Evolutionary conservation across 2,113 vertebrate species (phyloP).

Genomic region (Chionis minor): DNA sequence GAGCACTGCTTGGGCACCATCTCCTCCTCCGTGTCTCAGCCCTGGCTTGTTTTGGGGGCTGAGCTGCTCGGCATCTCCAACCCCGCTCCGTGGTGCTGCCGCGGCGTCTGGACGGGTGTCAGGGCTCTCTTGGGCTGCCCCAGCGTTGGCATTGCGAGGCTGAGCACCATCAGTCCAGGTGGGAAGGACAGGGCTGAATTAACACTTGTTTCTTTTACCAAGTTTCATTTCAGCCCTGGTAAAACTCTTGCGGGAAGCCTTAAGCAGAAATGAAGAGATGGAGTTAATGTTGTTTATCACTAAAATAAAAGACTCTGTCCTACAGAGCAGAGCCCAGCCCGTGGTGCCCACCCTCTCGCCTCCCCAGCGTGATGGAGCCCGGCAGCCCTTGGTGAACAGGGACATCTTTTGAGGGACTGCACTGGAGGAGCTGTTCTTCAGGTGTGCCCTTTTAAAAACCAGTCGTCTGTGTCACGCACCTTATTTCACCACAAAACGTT

Average conservation of each 20-base stretch:
- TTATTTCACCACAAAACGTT: not conserved
- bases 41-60: not conserved
- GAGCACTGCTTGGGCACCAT: accelerated
- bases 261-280: not conserved
- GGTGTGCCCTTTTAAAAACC: not conserved
- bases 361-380: not conserved
- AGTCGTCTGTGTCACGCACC: no score
- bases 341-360: not conserved
- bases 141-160: not conserved
- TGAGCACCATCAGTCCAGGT: not conserved
- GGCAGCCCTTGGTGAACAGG: not conserved
- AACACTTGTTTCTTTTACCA: not conserved
- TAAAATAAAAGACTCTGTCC: not conserved
- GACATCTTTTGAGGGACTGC: not conserved
- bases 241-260: not conserved
- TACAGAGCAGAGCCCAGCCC: not conserved
- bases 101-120: not conserved
- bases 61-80: not conserved
- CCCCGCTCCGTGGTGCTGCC: not conserved
- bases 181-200: not conserved
- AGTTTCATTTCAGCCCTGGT: not conserved
- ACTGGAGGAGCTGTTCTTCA: not conserved
- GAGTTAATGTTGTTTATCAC: not conserved
- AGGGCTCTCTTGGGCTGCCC: not conserved
- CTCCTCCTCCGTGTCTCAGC: not conserved